A percentile compares a stretch with the other conserved stretches of the same genome.
phyloP scores from a whole-genome alignment of 2,888 invertebrate species.

The Caenorhabditis afra region DNA sequence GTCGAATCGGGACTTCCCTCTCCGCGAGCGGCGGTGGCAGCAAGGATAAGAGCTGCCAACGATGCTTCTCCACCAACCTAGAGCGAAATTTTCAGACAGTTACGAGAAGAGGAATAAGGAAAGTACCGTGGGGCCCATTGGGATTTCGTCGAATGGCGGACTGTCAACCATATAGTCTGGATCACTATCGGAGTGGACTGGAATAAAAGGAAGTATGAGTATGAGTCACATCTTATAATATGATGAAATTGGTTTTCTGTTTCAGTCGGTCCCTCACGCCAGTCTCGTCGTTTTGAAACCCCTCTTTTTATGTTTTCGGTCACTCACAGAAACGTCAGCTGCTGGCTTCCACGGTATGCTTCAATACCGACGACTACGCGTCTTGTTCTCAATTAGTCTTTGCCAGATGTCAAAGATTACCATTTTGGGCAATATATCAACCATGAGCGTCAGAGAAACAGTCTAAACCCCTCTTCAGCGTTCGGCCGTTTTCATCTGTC shows the following conservation, averaged over 20 bases:
- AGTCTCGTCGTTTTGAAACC: conserved; percentile 18
- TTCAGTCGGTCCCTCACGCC: conserved; percentile 28
- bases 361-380: conserved; percentile 22
- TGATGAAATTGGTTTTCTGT: conserved; percentile 8
- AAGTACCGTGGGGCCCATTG: conserved; percentile 25
- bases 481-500: neutral
- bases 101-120: neutral
- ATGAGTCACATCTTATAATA: neutral
- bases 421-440: conserved; percentile 31
- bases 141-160: conserved; percentile 20
- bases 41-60: conserved; percentile 53
- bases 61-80: conserved; percentile 70
- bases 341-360: conserved; percentile 34
- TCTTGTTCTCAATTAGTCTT: conserved; percentile 18
- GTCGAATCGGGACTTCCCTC: conserved; percentile 43
- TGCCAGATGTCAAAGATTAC: conserved; percentile 38
- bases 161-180: conserved; percentile 30
- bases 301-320: neutral
- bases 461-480: too few species aligned
- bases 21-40: conserved; percentile 51
- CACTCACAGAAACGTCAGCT: conserved; percentile 27
- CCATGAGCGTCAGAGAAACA: neutral
- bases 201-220: conserved; percentile 22
- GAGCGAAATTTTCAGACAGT: conserved; percentile 26
- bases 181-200: conserved; percentile 51